phyloP scores from a whole-genome alignment of 2,888 invertebrate species.

The Pseudococcus longispinus region DNA sequence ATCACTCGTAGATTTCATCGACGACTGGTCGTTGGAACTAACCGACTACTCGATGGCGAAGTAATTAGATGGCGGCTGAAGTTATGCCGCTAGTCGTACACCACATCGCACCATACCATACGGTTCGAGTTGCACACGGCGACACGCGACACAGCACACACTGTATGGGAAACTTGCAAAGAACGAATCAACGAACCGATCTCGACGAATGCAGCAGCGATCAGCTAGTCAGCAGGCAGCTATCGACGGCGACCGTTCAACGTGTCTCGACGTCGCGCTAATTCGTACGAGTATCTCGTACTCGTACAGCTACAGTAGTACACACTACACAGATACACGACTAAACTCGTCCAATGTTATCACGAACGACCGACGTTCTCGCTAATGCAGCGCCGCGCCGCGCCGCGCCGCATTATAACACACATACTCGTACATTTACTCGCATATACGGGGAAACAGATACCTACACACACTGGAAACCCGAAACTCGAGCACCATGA shows the following conservation, averaged over 20 bases:
- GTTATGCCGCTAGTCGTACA: not conserved
- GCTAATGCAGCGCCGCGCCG: not conserved
- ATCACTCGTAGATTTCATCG: not conserved
- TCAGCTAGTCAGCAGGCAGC: too few relatives aligned
- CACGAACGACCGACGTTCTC: not conserved
- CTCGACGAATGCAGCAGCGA: too few relatives aligned
- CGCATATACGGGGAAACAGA: not conserved
- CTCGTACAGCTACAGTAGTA: too few relatives aligned
- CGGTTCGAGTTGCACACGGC: not conserved
- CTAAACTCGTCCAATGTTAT: not conserved
- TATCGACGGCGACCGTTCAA: too few relatives aligned
- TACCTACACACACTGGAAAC: not conserved
- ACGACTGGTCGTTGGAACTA: too few relatives aligned
- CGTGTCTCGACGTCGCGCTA: too few relatives aligned
- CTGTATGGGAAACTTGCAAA: not conserved
- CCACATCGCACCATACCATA: not conserved
- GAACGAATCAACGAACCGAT: too few relatives aligned
- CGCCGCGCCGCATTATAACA: not conserved
- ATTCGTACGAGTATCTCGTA: too few relatives aligned
- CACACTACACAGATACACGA: too few relatives aligned
- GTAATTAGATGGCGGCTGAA: not conserved
- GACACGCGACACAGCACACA: not conserved
- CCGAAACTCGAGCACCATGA: conserved; percentile 23
- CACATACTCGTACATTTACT: not conserved
- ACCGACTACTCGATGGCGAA: not conserved